phyloP scores from a whole-genome alignment of 2,797 vertebrate species.

The Clarias fuscus region DNA sequence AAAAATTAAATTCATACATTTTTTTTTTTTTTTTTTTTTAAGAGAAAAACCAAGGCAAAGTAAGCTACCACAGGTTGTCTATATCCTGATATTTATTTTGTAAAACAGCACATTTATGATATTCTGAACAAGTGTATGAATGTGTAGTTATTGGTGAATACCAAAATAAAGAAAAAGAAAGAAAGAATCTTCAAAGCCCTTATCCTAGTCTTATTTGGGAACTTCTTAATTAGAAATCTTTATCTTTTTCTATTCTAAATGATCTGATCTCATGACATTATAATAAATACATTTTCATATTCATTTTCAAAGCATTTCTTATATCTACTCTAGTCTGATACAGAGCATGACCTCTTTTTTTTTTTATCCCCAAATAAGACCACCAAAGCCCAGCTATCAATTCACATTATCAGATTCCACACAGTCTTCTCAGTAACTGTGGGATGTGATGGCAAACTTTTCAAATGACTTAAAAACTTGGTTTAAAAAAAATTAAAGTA shows the following conservation, averaged over 20 bases:
- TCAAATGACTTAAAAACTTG: not conserved
- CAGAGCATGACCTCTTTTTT: not conserved
- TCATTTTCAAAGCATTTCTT: not conserved
- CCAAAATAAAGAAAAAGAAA: not conserved
- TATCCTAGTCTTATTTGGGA: not conserved
- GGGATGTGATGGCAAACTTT: not conserved
- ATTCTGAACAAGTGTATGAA: not conserved
- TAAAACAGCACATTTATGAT: no score
- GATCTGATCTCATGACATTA: not conserved
- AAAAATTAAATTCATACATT: not conserved
- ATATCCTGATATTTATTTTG: not conserved
- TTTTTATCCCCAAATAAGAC: not conserved
- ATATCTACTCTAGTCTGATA: not conserved
- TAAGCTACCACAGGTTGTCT: not conserved
- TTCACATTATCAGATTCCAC: not conserved
- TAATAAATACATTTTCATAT: not conserved
- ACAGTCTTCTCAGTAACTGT: conserved; percentile 3
- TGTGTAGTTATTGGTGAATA: not conserved
- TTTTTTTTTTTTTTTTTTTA: not conserved
- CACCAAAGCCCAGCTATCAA: not conserved
- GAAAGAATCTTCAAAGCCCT: not conserved
- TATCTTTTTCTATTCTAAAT: not conserved
- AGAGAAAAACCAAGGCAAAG: not conserved
- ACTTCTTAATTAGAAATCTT: not conserved
- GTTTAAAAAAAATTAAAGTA: not conserved